phyloP scores from a whole-genome alignment of 2,888 invertebrate genomes.

The Rosalia funebris region DNA sequence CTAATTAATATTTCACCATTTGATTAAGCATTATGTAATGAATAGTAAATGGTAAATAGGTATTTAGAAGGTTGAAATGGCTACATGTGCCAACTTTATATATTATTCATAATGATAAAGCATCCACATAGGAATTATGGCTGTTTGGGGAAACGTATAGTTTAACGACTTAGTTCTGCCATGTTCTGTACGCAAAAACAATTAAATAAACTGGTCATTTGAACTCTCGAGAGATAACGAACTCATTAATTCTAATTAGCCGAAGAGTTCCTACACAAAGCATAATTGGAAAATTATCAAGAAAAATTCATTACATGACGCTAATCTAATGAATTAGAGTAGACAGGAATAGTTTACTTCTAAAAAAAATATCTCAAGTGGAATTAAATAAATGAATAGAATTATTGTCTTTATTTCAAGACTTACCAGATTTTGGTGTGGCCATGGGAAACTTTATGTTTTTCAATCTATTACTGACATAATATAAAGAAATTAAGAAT shows the following conservation, averaged over 20 bases:
- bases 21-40: constrained; percentile 4
- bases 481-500: too few relatives aligned
- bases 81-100: constrained; percentile 30
- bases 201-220: constrained; percentile 53
- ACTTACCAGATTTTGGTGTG: too few relatives aligned
- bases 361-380: too few relatives aligned
- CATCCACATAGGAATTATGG: constrained; percentile 44
- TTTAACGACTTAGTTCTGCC: constrained; percentile 55
- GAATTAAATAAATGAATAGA: too few relatives aligned
- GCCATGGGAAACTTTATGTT: too few relatives aligned
- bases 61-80: constrained; percentile 17
- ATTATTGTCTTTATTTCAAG: too few relatives aligned
- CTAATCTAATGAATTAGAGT: background rate
- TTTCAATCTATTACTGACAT: too few relatives aligned
- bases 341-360: too few relatives aligned
- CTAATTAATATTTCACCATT: constrained; percentile 14
- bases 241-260: constrained; percentile 52
- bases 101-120: constrained; percentile 45
- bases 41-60: constrained; percentile 7
- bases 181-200: constrained; percentile 51
- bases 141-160: constrained; percentile 49
- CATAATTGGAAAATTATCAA: constrained; percentile 19
- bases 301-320: constrained; percentile 14
- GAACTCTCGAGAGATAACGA: constrained; percentile 50
- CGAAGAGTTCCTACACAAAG: constrained; percentile 17